Conservation (phyloP, 2,113 vertebrate species). For the Aythya baeri region DNA sequence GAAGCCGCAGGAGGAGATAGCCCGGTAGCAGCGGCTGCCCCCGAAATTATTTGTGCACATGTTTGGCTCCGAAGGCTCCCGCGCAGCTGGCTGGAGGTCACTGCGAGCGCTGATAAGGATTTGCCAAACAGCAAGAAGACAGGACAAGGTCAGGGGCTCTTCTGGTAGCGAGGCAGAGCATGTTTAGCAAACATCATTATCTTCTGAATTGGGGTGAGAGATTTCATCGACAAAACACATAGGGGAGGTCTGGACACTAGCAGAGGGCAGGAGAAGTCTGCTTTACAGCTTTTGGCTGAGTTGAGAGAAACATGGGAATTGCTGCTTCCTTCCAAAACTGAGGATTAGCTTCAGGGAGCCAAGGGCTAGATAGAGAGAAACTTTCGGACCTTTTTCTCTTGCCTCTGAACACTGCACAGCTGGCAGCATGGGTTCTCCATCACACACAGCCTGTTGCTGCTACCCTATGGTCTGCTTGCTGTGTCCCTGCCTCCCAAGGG, state of each 20-base stretch:
- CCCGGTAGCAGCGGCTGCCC: conserved; percentile 71
- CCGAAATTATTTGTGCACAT: conserved; percentile 65
- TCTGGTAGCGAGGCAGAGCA: conserved; percentile 36
- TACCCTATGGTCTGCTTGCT: background rate
- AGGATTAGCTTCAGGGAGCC: background rate
- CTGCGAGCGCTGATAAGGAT: conserved; percentile 71
- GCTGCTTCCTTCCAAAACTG: background rate
- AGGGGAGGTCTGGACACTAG: background rate
- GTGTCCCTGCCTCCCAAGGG: background rate
- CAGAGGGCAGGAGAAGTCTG: background rate
- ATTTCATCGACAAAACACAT: background rate
- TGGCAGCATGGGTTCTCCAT: background rate
- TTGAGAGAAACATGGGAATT: background rate
- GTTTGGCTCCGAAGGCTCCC: conserved; percentile 60
- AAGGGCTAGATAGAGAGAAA: background rate
- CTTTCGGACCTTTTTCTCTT: background rate
- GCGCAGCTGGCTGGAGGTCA: conserved; percentile 74
- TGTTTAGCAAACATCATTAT: conserved; percentile 29
- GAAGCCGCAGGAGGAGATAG: conserved; percentile 42
- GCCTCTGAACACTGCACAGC: too few species aligned
- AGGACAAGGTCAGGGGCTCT: conserved; percentile 63
- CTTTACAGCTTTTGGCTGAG: background rate
- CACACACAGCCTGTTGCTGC: background rate
- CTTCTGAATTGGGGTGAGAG: conserved; percentile 31
- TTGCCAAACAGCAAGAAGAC: conserved; percentile 43